Evolutionary conservation across 2,113 vertebrate species (phyloP), one percentile per base, ranked within the genome.

Genomic region (Corynorhinus townsendii): DNA sequence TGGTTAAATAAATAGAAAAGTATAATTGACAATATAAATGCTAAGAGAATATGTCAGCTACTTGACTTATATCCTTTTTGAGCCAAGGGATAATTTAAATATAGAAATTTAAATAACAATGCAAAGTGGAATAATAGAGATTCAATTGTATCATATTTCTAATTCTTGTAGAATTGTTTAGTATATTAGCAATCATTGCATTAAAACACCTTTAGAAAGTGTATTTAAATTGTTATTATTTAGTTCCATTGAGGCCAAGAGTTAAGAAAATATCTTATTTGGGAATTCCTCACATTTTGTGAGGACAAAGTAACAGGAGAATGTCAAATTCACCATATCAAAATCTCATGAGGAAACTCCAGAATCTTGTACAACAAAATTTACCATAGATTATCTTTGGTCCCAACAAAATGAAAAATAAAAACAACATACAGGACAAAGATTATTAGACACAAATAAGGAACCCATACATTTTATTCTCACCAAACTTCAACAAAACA

Each of bases 51-150:
- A 64, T 49, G 11, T 91, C 92, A 95, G 43, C 85, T 95, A 87
- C 66, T 86, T 94, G 93, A 96, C 73, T 84, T 91, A 88, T 17
- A 77, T 89, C 20, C 68, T 82, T 95, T 94, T 33, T 73, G 79
- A 96, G 90, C 73, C 83, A 91, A 66, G 1, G 35, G 88, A 94
- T 91, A 89, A 93, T 94, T 96, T 96, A 95, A 94, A 90, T 68
- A 68, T 33, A 91, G 2, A 84, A 89, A 96, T 95, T 93, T 96
- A 96, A 96, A 96, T 96, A 96, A 94, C 91, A 93, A 94, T 94
- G 52, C 35, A 79, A 94, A 35, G 62, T 54, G n/a, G 52, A 94
- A 93, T 75, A 94, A 95, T 89, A 91, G 77, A 80, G 62, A 91
- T 76, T 89, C 86, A 94, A 93, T 38, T 95, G 86, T 90, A 91